Conservation (phyloP, 2,113 vertebrate species). For the Jaculus jaculus region DNA sequence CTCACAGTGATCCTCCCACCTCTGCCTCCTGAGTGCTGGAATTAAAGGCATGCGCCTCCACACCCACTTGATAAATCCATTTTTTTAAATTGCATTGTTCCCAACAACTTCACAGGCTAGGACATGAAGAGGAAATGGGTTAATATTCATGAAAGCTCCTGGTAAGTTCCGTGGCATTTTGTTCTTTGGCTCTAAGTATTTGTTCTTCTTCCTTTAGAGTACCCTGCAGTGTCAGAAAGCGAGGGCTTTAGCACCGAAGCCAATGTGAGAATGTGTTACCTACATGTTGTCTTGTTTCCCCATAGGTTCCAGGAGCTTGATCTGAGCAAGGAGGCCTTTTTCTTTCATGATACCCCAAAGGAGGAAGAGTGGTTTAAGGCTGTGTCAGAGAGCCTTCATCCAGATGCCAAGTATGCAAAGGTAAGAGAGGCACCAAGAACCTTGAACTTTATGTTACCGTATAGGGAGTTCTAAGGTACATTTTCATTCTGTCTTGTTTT, state of each 20-base stretch:
- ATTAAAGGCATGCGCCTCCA: no score
- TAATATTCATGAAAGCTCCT: not conserved
- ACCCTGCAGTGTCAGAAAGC: not conserved
- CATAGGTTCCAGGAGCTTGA: constrained; percentile 98
- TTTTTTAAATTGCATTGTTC: not conserved
- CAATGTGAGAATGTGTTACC: not conserved
- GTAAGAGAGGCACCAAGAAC: constrained; percentile 83
- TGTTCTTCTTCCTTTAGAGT: not conserved
- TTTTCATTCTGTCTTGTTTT: not conserved
- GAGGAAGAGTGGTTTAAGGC: constrained; percentile 98
- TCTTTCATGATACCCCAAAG: constrained; percentile 97
- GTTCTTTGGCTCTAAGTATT: not conserved
- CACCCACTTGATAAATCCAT: no score
- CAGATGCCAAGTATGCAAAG: constrained; percentile 94
- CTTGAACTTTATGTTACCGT: not conserved
- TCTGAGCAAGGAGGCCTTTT: constrained; percentile 97
- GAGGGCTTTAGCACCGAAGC: not conserved
- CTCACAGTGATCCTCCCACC: no score
- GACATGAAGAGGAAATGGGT: not conserved
- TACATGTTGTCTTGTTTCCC: constrained; percentile 7
- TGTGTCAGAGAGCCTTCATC: constrained; percentile 92
- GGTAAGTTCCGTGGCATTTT: not conserved
- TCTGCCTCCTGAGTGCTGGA: no score
- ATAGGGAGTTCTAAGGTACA: not conserved
- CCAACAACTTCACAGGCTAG: not conserved